Percentiles rank a stretch among this genome's conserved stretches.
phyloP scores from a whole-genome alignment of 2,113 vertebrate genomes.

The Paradisaea rubra region DNA sequence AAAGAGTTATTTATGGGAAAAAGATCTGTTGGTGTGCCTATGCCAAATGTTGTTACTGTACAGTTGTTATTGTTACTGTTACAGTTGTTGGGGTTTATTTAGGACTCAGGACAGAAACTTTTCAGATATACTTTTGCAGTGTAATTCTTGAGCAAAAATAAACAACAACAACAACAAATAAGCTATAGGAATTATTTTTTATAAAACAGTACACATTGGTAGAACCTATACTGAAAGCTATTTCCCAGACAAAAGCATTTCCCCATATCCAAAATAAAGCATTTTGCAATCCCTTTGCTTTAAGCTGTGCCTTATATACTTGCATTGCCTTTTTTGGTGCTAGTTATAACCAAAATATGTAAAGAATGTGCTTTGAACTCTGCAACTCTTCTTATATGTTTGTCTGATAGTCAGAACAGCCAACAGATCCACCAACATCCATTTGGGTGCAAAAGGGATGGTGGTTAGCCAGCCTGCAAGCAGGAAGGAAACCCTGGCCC shows the following conservation, averaged over 20 bases:
- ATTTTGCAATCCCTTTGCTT: not conserved
- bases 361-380: not conserved
- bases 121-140: not conserved
- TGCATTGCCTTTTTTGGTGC: not conserved
- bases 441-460: not conserved
- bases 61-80: not conserved
- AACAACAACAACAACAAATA: not conserved
- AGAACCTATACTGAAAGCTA: not conserved
- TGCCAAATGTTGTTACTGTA: not conserved
- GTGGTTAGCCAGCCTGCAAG: not conserved
- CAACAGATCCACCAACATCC: not conserved
- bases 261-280: not conserved
- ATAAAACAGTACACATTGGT: not conserved
- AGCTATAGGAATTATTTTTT: not conserved
- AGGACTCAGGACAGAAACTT: not conserved
- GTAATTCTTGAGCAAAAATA: not conserved
- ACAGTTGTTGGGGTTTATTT: not conserved
- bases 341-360: not conserved
- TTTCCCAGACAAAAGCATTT: not conserved
- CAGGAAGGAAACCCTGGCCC: rapidly evolving
- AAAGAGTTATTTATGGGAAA: not conserved
- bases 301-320: not conserved
- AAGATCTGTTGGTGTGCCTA: not conserved
- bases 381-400: not conserved
- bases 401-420: not conserved